phyloP scores from a whole-genome alignment of 2,113 vertebrate species.

The Oceanites oceanicus region DNA sequence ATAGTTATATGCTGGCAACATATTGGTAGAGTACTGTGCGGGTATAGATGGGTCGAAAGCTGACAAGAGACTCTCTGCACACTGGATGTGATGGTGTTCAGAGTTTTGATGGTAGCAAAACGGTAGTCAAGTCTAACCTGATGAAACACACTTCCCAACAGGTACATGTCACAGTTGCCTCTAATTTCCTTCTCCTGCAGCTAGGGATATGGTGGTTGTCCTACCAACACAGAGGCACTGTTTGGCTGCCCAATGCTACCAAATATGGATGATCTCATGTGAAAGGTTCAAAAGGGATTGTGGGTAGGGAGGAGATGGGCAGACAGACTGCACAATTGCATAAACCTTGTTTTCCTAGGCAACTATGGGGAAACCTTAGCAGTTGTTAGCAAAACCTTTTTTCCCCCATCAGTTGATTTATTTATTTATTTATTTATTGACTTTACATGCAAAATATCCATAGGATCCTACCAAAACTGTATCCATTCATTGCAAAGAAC shows the following conservation, averaged over 20 bases:
- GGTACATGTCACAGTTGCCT: background rate
- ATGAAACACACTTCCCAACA: background rate
- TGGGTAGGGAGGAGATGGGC: background rate
- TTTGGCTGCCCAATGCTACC: background rate
- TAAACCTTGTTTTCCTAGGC: background rate
- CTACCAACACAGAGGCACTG: background rate
- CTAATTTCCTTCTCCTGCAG: background rate
- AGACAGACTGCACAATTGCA: background rate
- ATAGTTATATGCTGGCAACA: background rate
- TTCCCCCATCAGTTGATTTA: rapidly evolving
- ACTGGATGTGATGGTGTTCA: background rate
- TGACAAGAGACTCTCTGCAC: background rate
- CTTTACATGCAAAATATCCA: background rate
- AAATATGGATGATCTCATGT: background rate
- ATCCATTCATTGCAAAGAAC: background rate
- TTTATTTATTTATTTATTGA: background rate
- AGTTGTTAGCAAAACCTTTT: background rate
- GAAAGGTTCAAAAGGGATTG: background rate
- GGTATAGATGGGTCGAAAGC: background rate
- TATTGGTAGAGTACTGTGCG: background rate
- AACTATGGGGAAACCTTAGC: background rate
- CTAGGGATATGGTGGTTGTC: background rate
- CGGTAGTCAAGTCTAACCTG: background rate
- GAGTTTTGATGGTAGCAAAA: background rate
- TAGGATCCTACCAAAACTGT: background rate